Evolutionary conservation across 2,888 invertebrate species (phyloP).

Genomic region (Xestia ashworthii): DNA sequence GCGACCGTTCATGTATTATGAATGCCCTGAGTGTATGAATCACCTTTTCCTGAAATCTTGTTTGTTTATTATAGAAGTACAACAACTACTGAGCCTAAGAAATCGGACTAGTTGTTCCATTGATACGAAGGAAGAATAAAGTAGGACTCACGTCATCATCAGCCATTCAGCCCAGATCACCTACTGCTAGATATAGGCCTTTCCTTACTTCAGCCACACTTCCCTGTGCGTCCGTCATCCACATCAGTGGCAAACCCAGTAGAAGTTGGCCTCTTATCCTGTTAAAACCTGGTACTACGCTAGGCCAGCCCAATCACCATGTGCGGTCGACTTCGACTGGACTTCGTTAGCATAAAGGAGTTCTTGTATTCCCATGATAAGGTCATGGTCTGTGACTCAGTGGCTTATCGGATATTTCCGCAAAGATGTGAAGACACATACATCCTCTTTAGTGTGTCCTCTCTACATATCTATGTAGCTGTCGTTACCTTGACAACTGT

Average conservation of each 20-base stretch:
- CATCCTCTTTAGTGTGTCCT: no score
- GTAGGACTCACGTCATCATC: background rate
- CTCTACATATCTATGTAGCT: no score
- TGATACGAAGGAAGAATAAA: background rate
- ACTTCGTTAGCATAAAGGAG: conserved; percentile 13
- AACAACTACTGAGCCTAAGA: background rate
- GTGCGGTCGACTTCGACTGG: background rate
- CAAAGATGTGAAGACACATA: no score
- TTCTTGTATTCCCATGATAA: conserved; percentile 1
- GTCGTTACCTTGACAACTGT: no score
- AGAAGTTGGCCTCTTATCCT: background rate
- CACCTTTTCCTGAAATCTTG: conserved; percentile 10
- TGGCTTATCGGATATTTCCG: conserved; percentile 31
- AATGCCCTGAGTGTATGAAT: conserved; percentile 22
- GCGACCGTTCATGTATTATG: background rate
- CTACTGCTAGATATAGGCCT: background rate
- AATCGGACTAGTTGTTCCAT: background rate
- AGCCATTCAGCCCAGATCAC: background rate
- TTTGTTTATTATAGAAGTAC: conserved; percentile 4
- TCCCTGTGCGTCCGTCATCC: background rate
- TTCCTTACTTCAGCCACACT: background rate
- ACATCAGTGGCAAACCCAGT: background rate
- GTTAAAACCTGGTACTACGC: background rate
- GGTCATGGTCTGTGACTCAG: conserved; percentile 3
- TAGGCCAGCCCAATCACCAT: background rate